phyloP scores from a whole-genome alignment of 2,888 invertebrate genomes.

The Protonemura montana region DNA sequence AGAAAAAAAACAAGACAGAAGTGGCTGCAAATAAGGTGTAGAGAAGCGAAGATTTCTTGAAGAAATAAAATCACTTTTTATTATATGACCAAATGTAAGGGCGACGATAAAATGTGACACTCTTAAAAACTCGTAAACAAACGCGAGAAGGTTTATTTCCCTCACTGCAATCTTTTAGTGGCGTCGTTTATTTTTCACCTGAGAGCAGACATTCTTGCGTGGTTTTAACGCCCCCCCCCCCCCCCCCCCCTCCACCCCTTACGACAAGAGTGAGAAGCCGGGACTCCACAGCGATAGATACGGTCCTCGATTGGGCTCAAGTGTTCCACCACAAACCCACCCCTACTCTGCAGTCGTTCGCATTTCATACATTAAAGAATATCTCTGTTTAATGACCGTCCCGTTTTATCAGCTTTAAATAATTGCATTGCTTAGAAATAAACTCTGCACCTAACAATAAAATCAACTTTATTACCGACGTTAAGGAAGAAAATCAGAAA shows the following conservation, averaged over 20 bases:
- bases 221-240: neutral
- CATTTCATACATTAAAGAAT: neutral
- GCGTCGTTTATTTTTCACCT: conserved; percentile 4
- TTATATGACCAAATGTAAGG: neutral
- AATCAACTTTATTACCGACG: neutral
- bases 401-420: conserved; percentile 12
- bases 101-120: conserved; percentile 29
- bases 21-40: neutral
- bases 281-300: neutral
- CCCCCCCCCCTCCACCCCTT: no score
- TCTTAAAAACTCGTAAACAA: conserved; percentile 35
- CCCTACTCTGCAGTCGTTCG: neutral
- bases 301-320: neutral
- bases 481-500: neutral
- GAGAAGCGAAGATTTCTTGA: neutral
- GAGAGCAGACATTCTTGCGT: neutral
- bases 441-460: neutral
- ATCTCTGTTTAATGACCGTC: neutral
- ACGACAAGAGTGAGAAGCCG: neutral
- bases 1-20: neutral
- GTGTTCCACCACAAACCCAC: neutral
- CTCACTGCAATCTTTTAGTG: conserved; percentile 19
- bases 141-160: conserved; percentile 28
- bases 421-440: neutral
- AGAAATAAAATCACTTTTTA: conserved; percentile 30